phyloP scores from a whole-genome alignment of 2,797 vertebrate genomes.

The Sarcophilus harrisii region DNA sequence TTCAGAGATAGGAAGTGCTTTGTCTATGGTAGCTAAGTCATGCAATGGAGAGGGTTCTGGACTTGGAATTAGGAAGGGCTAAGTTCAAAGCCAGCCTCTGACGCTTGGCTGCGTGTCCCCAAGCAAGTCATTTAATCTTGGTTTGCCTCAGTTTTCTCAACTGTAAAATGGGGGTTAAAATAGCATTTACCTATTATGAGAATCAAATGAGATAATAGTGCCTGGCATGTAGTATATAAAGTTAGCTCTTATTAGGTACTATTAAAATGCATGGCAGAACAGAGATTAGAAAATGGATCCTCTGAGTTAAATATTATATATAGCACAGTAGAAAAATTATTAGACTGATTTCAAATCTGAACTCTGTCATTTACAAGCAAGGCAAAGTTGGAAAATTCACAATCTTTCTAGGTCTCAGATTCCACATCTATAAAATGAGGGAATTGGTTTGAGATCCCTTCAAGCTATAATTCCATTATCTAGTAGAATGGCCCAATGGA shows the following conservation, averaged over 20 bases:
- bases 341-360: background rate
- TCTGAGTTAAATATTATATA: background rate
- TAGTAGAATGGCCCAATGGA: background rate
- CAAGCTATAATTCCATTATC: background rate
- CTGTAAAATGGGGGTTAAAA: background rate
- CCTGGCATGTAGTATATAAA: background rate
- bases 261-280: background rate
- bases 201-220: background rate
- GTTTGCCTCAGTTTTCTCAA: background rate
- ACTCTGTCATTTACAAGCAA: background rate
- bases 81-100: background rate
- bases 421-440: background rate
- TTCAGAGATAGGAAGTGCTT: background rate
- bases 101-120: background rate
- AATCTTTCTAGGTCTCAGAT: background rate
- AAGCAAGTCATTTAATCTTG: background rate
- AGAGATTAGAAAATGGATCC: background rate
- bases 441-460: background rate
- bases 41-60: background rate
- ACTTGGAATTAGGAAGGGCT: background rate
- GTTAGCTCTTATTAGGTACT: background rate
- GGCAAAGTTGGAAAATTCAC: background rate
- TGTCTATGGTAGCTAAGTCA: background rate
- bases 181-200: background rate
- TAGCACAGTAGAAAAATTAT: background rate